These are phyloP conservation scores for Cairina moschata DNA, from an alignment of 2,113 vertebrate species.

Conservation along the genomic window DNA sequence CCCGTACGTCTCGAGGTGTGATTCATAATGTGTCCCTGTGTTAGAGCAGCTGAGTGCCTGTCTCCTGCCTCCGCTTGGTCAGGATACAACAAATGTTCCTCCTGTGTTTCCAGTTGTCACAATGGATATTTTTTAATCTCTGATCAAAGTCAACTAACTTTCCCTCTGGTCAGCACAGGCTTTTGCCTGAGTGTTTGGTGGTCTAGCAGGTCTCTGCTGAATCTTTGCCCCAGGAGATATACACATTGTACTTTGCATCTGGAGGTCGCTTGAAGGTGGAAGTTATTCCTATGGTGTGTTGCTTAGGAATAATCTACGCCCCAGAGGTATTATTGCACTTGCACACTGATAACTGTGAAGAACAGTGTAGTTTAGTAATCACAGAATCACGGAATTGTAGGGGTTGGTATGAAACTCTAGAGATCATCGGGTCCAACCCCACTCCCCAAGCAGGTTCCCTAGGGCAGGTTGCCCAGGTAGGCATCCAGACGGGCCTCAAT, in stretches of 20 bases:
- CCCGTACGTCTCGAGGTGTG: neutral
- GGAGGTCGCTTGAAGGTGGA: neutral
- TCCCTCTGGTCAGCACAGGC: fast-evolving
- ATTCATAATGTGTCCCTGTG: neutral
- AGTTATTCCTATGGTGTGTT: neutral
- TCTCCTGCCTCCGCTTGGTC: neutral
- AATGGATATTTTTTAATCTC: neutral
- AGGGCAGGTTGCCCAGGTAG: too few species aligned
- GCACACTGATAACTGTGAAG: neutral
- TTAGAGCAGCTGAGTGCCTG: neutral
- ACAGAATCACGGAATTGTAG: too few species aligned
- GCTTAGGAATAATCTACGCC: neutral
- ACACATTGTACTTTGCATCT: neutral
- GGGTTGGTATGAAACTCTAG: too few species aligned
- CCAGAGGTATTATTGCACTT: neutral
- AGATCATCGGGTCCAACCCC: too few species aligned
- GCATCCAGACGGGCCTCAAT: neutral
- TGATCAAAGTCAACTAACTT: neutral
- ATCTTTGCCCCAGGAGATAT: neutral
- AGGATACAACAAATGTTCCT: neutral
- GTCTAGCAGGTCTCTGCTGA: neutral
- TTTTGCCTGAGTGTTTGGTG: neutral
- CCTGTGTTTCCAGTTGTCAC: neutral
- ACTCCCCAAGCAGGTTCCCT: too few species aligned
- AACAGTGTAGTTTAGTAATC: neutral